Evolutionary conservation across 92 coral and sea anemone species (phyloP).

Genomic region (Bergia sp.): DNA sequence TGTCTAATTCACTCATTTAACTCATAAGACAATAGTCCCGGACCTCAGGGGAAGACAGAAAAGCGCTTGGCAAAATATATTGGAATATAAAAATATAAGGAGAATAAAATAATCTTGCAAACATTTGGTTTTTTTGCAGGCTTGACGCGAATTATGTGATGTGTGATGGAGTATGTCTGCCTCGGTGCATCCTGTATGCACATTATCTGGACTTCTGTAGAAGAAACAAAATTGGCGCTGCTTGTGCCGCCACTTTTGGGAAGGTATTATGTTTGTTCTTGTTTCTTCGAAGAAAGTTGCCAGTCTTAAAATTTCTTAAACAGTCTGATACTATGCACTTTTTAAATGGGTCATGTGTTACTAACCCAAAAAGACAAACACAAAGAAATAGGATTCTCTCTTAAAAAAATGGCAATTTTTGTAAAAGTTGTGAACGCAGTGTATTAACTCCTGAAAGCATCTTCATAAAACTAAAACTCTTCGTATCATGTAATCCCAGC

Average conservation of each 20-base stretch:
- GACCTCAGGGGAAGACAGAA: background rate
- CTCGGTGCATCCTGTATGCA: constrained; percentile 95
- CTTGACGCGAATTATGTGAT: constrained; percentile 97
- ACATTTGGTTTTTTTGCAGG: constrained; percentile 59
- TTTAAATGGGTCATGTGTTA: background rate
- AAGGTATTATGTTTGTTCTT: constrained; percentile 65
- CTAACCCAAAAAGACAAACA: background rate
- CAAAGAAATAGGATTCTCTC: background rate
- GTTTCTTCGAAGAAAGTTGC: background rate
- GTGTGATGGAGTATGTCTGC: constrained; percentile 99
- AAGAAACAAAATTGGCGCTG: constrained; percentile 88
- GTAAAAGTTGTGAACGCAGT: background rate
- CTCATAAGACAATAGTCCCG: background rate
- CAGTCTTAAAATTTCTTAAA: too few species aligned
- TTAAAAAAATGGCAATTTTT: background rate
- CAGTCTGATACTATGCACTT: background rate
- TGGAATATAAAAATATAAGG: background rate
- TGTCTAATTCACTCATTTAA: too few species aligned
- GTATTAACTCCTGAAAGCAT: background rate
- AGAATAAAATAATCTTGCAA: background rate
- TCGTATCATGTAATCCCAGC: background rate
- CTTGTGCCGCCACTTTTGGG: constrained; percentile 99
- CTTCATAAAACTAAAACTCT: too few species aligned
- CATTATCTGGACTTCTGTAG: constrained; percentile 98
- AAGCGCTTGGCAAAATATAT: background rate